phyloP scores from a whole-genome alignment of 2,888 invertebrate species.

The Sarcophaga subvicina region DNA sequence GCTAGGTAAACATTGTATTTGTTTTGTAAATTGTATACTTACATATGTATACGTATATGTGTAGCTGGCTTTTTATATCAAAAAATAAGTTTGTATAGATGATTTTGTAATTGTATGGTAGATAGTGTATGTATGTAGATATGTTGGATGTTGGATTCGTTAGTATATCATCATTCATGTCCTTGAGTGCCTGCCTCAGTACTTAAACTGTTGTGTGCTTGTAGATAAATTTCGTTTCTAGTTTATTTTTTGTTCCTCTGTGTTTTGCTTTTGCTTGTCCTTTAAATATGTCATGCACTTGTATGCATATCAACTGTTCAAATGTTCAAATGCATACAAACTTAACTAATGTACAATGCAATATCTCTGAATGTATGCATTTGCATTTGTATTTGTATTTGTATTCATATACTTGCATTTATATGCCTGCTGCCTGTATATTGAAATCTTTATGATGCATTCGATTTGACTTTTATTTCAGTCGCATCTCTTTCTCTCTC shows the following conservation, averaged over 20 bases:
- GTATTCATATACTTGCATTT: not conserved
- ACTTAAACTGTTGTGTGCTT: constrained; percentile 56
- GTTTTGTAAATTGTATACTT: not conserved
- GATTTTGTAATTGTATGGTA: too few relatives aligned
- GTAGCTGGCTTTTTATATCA: not conserved
- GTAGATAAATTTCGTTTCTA: constrained; percentile 6
- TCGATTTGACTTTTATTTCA: constrained; percentile 50
- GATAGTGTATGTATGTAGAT: too few relatives aligned
- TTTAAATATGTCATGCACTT: constrained; percentile 48
- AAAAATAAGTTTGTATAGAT: too few relatives aligned
- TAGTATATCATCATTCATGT: constrained; percentile 48
- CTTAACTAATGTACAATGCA: not conserved
- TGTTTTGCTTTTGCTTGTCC: too few relatives aligned
- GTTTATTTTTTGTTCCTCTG: constrained; percentile 5
- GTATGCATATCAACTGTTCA: constrained; percentile 26
- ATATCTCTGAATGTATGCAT: not conserved
- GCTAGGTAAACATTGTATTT: not conserved
- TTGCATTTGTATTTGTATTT: not conserved
- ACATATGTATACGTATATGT: constrained; percentile 11
- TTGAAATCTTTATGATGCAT: constrained; percentile 56
- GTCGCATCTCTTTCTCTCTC: not conserved
- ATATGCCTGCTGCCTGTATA: not conserved
- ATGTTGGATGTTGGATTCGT: not conserved
- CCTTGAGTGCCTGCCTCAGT: constrained; percentile 60
- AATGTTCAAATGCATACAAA: constrained; percentile 24